These are phyloP conservation scores for Anolis carolinensis DNA, from an alignment of 2,113 vertebrate species.

Conservation along the genomic window DNA sequence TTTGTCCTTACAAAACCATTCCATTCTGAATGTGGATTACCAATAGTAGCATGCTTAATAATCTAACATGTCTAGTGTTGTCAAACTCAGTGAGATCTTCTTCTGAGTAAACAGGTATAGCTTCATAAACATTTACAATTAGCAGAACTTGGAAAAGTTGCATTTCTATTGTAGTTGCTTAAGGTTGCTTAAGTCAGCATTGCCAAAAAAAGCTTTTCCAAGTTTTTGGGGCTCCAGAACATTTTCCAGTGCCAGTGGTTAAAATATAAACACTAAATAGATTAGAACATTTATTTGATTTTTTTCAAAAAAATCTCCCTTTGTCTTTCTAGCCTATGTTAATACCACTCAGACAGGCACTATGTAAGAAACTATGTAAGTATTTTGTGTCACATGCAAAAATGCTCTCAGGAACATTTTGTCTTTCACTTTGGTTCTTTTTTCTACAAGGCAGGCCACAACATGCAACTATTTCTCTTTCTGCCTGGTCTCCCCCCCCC, in stretches of 20 bases:
- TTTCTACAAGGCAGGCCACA: neutral
- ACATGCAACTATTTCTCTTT: neutral
- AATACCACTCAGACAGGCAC: neutral
- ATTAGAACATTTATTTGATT: neutral
- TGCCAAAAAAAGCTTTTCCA: no score
- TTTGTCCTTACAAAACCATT: conserved; percentile 27
- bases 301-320: neutral
- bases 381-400: neutral
- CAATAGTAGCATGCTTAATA: neutral
- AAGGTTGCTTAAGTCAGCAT: no score
- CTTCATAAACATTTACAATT: neutral
- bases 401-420: neutral
- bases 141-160: neutral
- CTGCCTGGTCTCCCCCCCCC: neutral
- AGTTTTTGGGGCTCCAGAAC: neutral
- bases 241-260: neutral
- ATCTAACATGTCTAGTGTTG: neutral
- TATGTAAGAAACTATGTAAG: neutral
- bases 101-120: neutral
- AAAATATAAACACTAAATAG: neutral
- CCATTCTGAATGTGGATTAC: neutral
- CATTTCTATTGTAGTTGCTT: no score
- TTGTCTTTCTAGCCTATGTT: neutral
- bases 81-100: neutral
- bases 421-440: conserved; percentile 7